A percentile compares a stretch with the other conserved stretches of the same genome.
Evolutionary conservation across 2,113 vertebrate genomes (phyloP).

Genomic region (Rissa tridactyla): DNA sequence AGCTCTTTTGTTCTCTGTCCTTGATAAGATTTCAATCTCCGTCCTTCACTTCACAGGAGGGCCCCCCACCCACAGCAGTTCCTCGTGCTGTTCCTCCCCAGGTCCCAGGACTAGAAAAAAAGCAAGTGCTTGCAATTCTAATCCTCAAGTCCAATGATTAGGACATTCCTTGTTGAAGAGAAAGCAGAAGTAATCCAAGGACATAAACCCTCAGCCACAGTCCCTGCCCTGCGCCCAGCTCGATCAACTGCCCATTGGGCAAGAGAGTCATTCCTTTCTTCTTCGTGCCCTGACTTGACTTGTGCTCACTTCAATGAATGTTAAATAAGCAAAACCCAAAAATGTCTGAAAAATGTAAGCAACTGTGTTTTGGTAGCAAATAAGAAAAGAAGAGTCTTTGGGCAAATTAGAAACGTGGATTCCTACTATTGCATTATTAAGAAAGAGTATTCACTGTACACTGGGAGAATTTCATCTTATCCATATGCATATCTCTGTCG

Average conservation of each 20-base stretch:
- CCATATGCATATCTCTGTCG: not conserved
- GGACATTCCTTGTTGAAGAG: not conserved
- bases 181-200: not conserved
- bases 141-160: not conserved
- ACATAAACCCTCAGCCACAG: not conserved
- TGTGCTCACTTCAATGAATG: not conserved
- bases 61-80: not conserved
- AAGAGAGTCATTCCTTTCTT: not conserved
- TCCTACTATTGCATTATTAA: not conserved
- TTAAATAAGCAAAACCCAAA: not conserved
- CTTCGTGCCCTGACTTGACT: not conserved
- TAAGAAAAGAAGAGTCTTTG: not conserved
- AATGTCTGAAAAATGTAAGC: not conserved
- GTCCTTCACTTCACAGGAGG: not conserved
- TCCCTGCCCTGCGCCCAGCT: not conserved
- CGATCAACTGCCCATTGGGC: not conserved
- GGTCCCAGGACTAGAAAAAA: not conserved
- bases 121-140: not conserved
- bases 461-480: not conserved
- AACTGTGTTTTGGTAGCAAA: not conserved
- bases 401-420: not conserved
- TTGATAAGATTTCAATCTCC: not conserved
- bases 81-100: not conserved
- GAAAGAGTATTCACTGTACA: not conserved
- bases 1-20: not conserved